Conservation (phyloP, 2,113 vertebrate species). For the Heptranchias perlo region DNA sequence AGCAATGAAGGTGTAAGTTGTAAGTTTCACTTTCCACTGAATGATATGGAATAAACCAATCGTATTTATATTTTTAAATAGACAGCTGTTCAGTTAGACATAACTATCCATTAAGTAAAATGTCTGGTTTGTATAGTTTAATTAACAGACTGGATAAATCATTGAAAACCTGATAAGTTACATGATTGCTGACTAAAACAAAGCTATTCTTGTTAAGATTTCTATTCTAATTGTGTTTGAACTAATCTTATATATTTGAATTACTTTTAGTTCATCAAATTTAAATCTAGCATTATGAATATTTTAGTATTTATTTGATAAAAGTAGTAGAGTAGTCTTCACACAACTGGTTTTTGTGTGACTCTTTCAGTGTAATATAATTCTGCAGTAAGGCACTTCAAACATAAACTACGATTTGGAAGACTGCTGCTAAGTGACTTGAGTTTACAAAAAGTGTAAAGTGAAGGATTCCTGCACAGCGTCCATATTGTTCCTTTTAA, state of each 20-base stretch:
- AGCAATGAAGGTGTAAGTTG: neutral
- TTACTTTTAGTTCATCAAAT: neutral
- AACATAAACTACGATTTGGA: neutral
- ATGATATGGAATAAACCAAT: neutral
- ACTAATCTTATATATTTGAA: conserved; percentile 14
- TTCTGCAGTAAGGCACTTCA: conserved; percentile 23
- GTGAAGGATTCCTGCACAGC: conserved; percentile 4
- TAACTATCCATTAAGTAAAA: neutral
- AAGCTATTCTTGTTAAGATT: neutral
- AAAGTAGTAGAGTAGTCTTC: conserved; percentile 18
- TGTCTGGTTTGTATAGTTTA: neutral
- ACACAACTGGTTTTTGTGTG: conserved; percentile 38
- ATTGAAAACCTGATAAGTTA: neutral
- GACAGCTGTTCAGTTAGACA: neutral
- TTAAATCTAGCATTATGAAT: conserved; percentile 8
- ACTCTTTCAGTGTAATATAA: conserved; percentile 23
- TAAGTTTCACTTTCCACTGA: neutral
- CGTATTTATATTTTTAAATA: conserved; percentile 10
- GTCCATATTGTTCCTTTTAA: neutral
- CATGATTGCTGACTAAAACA: neutral
- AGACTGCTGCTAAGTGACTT: conserved; percentile 36
- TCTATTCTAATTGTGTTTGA: neutral
- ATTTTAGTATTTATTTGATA: conserved; percentile 30
- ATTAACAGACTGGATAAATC: neutral
- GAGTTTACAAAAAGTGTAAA: conserved; percentile 28